Evolutionary conservation across 2,888 invertebrate species (phyloP), one percentile per base, ranked within the genome.

Genomic region (Lobophora halterata): DNA sequence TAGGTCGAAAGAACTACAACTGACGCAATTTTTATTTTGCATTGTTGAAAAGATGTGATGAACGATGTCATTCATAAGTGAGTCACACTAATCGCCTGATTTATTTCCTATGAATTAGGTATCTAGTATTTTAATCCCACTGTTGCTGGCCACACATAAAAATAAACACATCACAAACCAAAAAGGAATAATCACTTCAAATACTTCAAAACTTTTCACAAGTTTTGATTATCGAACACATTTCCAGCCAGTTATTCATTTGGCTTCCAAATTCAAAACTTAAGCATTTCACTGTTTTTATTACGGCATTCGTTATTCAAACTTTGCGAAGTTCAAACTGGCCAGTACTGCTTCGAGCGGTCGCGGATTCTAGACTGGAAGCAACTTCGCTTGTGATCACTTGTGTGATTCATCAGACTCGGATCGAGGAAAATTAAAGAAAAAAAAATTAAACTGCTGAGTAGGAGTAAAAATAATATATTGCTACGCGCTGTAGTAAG

Each of bases 321-420:
- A 26, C 11, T 35, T 29, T 16, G 11, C 12, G n/a, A 16, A 27
- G 35, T 46, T 34, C 13, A 9, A 49, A 25, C 42, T 17, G 28
- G 35, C 35, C 41, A 31, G 35, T 38, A 43, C 43, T 21, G 63
- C 57, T 56, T 49, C 49, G 49, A 53, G 65, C 63, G 62, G 68
- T 64, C 70, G 71, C 67, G 64, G 62, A 56, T 56, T 55, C 53
- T 64, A 63, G 71, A 82, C 81, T 82, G 77, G 46, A 42, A 28
- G 37, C 39, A 16, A 13, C 21, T 31, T 18, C 32, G 20, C 32
- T 37, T 18, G 32, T 33, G 4, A n/a, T n/a, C n/a, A n/a, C 27
- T 19, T 29, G 17, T 13, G 27, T 82, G 83, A 82, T 74, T 83
- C 83, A 82, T 81, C 79, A 70, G 69, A 69, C 71, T 13, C 18